Evolutionary conservation across 2,797 vertebrate species (phyloP).

Genomic region (Typhlichthys eigenmanni): DNA sequence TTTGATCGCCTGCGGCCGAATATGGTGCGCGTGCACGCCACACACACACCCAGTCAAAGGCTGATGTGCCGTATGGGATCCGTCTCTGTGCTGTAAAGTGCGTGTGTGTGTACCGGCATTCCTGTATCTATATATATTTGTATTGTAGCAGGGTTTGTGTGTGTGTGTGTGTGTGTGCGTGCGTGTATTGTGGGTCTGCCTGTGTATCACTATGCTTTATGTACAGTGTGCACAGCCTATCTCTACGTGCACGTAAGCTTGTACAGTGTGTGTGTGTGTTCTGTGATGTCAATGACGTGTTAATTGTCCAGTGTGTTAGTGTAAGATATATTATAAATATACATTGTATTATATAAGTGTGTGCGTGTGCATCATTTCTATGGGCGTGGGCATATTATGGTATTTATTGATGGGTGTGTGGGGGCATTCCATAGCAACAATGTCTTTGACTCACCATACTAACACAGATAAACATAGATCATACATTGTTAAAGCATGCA

Average conservation of each 20-base stretch:
- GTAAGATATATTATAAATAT: no score
- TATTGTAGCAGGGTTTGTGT: neutral
- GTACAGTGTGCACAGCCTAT: neutral
- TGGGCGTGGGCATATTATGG: neutral
- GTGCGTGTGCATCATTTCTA: no score
- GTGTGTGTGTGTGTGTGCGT: neutral
- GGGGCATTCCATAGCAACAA: no score
- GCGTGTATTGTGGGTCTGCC: neutral
- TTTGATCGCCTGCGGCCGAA: constrained; percentile 48
- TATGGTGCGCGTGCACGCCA: constrained; percentile 7
- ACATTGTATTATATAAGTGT: no score
- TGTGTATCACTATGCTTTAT: neutral
- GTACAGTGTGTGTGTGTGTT: no score
- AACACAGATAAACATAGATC: no score
- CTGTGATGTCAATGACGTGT: no score
- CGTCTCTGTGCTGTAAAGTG: neutral
- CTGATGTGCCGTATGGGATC: neutral
- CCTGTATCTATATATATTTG: neutral
- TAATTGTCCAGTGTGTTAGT: no score
- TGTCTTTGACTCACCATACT: no score
- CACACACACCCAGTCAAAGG: no score
- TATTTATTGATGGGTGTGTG: neutral
- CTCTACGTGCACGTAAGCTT: neutral
- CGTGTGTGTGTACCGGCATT: neutral
- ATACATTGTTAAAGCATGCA: no score